Base-by-base conservation (phyloP, 2,797 vertebrate genomes). In the Aeoliscus strigatus region DNA sequence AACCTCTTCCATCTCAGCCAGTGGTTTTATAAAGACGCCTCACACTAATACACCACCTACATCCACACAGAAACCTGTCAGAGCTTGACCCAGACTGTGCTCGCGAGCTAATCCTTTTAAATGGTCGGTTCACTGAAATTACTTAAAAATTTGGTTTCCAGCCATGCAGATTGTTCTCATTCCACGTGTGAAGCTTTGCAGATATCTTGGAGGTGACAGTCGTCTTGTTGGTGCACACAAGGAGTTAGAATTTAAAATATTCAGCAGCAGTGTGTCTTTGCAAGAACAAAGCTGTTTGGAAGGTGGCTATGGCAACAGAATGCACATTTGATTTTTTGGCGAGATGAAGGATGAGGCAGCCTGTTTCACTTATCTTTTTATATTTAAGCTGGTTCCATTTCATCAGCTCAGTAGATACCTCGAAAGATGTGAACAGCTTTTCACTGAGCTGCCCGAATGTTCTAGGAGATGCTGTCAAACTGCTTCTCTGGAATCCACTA, bases 1-100 rank as follows among this genome's bases (percentile, higher is more conserved):
- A 66, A 62, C 14, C 51, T 51, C 51, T 35, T 68, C 44, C 29
- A 26, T 56, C 52, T 63, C 40, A 21, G 18, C 9, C 30, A 27
- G 39, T 46, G 2, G 18, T 59, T 49, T 60, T 9, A 44, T 40
- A 43, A 36, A 56, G 47, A 52, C 47, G 46, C 36, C 39, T 52
- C 27, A 50, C 33, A 27, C 15, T 24, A 48, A 10, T 39, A 44
- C 26, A 13, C 16, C 29, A 37, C 41, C 53, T 34, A 34, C 27
- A 29, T 36, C 39, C 15, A 36, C 7, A 9, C 11, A 27, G 26
- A 41, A 33, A 11, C n/a, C 30, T 45, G 36, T 5, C 34, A 39
- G 12, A 37, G 10, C 8, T 15, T 43, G 27, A 27, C 25, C 39
- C 39, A 30, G 24, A 2, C 24, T 9, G 8, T 26, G 30, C 43